Evolutionary conservation across 1,140 invertebrate species (phyloP).

Genomic region (Tetragnatha versicolor): DNA sequence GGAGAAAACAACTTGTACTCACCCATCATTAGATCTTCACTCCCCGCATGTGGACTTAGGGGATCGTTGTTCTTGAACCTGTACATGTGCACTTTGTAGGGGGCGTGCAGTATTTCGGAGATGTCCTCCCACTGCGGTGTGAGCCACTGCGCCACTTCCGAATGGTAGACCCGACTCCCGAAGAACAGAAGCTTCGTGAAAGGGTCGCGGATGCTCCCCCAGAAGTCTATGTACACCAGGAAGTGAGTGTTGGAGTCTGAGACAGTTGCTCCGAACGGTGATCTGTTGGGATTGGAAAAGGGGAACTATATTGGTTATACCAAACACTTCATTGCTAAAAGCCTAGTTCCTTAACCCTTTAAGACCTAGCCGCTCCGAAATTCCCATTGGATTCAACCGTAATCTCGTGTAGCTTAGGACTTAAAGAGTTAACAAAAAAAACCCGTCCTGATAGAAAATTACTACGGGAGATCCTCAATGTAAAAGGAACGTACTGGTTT

Average conservation of each 20-base stretch:
- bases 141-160: slow-evolving; percentile 92
- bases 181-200: slow-evolving; percentile 89
- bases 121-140: slow-evolving; percentile 89
- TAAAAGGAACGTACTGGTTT: too few species aligned
- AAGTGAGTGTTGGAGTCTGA: slow-evolving; percentile 94
- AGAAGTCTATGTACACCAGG: slow-evolving; percentile 90
- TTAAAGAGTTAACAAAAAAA: too few species aligned
- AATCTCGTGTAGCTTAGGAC: too few species aligned
- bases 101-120: slow-evolving; percentile 75
- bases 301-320: too few species aligned
- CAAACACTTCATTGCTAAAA: neutral
- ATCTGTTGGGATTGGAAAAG: slow-evolving; percentile 71
- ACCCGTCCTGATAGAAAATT: too few species aligned
- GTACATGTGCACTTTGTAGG: slow-evolving; percentile 84
- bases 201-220: slow-evolving; percentile 89
- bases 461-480: too few species aligned
- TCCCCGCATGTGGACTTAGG: slow-evolving; percentile 71
- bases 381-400: too few species aligned
- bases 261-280: slow-evolving; percentile 91
- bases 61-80: slow-evolving; percentile 93
- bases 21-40: slow-evolving; percentile 49
- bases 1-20: too few species aligned
- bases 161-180: slow-evolving; percentile 93
- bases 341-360: neutral
- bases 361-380: too few species aligned